A percentile compares a stretch with the other conserved stretches of the same genome.
phyloP scores from a whole-genome alignment of 2,797 vertebrate species.

The Anas flavirostris region DNA sequence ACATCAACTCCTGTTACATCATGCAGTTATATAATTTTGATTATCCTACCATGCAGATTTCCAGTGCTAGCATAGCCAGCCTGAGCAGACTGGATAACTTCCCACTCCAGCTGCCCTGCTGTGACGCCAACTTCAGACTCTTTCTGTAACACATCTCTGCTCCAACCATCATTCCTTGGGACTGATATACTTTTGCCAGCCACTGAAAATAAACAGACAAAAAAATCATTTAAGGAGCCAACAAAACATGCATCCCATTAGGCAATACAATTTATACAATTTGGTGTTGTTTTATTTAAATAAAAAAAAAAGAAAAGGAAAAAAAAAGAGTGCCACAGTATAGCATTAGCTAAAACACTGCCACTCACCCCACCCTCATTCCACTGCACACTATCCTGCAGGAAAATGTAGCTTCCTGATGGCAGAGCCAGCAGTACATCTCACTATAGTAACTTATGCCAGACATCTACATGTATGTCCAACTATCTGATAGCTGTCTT shows the following conservation, averaged over 20 bases:
- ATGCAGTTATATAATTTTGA: not conserved
- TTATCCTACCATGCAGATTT: constrained; percentile 88
- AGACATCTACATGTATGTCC: not conserved
- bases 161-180: constrained; percentile 90
- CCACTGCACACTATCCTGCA: not conserved
- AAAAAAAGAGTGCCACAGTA: not conserved
- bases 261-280: not conserved
- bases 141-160: constrained; percentile 93
- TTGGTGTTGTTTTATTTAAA: no score
- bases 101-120: constrained; percentile 86
- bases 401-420: not conserved
- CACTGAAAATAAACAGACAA: constrained; percentile 81
- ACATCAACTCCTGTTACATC: not conserved
- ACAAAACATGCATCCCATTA: not conserved
- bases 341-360: not conserved
- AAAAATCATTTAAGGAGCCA: not conserved
- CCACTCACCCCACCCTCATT: not conserved
- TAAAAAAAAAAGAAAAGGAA: no score
- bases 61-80: constrained; percentile 88
- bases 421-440: not conserved
- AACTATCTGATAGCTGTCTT: not conserved
- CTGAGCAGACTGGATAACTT: constrained; percentile 90
- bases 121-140: constrained; percentile 92
- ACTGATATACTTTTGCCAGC: constrained; percentile 90
- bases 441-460: not conserved